Base-by-base conservation (phyloP, 1,140 invertebrate genomes). In the Helicoverpa armigera region DNA sequence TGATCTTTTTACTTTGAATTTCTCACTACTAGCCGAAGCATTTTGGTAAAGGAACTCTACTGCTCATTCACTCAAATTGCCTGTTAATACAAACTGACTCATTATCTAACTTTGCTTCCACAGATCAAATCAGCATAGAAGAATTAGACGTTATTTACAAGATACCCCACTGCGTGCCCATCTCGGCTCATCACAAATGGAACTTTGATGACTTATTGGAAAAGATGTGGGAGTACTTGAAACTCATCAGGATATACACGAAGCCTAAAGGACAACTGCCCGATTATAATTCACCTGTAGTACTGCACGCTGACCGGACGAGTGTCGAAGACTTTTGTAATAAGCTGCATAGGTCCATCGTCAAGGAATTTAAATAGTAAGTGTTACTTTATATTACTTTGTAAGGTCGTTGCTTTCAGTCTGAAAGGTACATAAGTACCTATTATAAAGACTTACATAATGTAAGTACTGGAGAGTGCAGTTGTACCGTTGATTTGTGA, bases 311-410 rank as follows among this genome's bases (percentile, higher is more conserved):
- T 50, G 98, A 99, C 54, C 97, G 96, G 82, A 97, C 97, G 82
- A 96, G 97, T 16, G 96, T 99, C 54, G 99, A 99, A 96, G 99
- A 99, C 95, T 99, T 99, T 92, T 99, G 99, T 95, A 99, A 99
- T 92, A 99, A 99, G 95, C 96, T 99, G 73, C 99, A 99, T 96
- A 97, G 98, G 91, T 97, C 97, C 58, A 99, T 99, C 88, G 98
- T 99, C 48, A 99, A 99, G 95, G 99, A 99, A 95, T 99, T 99
- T 91, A 99, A 99, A 97, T 99, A 99, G 98, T 99, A 96, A 97
- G 97, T 96, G 3, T 7, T 23, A 23, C 23, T 65, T 43, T 43
- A 10, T 11, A 29, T 29, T 58, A n/a, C 1, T 3, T 4, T 5
- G 3, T 56, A 9, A 16, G 1, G n/a, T n/a, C n/a, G 23, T 23